phyloP scores from a whole-genome alignment of 2,888 invertebrate species.

The Cartodere bifasciata region DNA sequence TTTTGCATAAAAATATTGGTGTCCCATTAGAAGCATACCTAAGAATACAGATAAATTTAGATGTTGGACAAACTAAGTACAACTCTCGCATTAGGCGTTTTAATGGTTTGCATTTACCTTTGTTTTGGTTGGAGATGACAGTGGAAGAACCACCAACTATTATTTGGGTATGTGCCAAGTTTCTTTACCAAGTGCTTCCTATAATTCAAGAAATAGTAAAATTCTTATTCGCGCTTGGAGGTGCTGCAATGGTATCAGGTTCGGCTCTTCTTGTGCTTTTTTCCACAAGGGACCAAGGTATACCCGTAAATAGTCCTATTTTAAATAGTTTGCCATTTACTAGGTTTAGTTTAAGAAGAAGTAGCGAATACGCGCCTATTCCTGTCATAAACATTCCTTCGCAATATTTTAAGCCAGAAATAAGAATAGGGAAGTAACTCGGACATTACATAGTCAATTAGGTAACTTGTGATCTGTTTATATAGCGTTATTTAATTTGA shows the following conservation, averaged over 20 bases:
- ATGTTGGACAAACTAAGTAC: conserved; percentile 47
- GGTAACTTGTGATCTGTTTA: too few species aligned
- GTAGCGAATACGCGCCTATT: conserved; percentile 27
- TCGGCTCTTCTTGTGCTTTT: conserved; percentile 22
- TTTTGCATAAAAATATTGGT: conserved; percentile 61
- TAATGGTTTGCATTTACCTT: conserved; percentile 51
- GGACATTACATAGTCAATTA: too few species aligned
- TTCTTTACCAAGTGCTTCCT: conserved; percentile 21
- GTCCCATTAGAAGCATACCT: conserved; percentile 50
- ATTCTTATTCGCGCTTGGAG: conserved; percentile 24
- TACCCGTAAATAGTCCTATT: conserved; percentile 10
- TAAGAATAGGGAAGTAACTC: conserved; percentile 20
- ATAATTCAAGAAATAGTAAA: conserved; percentile 20
- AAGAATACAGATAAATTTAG: conserved; percentile 60
- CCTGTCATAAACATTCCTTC: conserved; percentile 26
- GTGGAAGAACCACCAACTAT: conserved; percentile 27
- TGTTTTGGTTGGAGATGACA: conserved; percentile 56
- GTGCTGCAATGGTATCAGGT: conserved; percentile 26
- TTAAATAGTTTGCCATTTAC: conserved; percentile 9
- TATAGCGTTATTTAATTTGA: too few species aligned
- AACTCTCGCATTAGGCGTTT: conserved; percentile 48
- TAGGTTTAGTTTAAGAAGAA: conserved; percentile 20
- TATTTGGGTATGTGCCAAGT: conserved; percentile 18
- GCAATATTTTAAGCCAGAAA: conserved; percentile 22
- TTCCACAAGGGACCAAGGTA: conserved; percentile 14